These are phyloP conservation scores for Pachyramphus minor DNA, from an alignment of 2,113 vertebrate genomes.

Conservation along the genomic window DNA sequence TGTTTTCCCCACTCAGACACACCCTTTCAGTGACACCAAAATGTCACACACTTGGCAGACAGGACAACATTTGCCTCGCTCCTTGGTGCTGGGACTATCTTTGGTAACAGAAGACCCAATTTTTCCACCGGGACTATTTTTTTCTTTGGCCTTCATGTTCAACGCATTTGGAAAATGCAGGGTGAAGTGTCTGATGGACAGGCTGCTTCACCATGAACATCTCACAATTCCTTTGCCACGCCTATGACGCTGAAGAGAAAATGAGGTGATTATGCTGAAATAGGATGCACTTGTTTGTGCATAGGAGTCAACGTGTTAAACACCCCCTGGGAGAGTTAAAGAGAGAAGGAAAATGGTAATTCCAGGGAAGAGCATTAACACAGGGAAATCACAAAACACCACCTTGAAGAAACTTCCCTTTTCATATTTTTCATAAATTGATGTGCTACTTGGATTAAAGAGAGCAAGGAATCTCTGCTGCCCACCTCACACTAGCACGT, in stretches of 20 bases:
- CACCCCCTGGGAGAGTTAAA: background rate
- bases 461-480: background rate
- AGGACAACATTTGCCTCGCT: background rate
- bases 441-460: background rate
- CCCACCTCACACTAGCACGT: accelerated
- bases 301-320: background rate
- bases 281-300: background rate
- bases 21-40: background rate
- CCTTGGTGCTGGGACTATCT: background rate
- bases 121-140: background rate
- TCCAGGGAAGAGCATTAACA: background rate
- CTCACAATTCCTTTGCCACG: background rate
- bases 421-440: background rate
- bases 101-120: background rate
- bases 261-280: background rate
- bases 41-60: background rate
- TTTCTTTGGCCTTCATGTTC: background rate
- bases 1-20: background rate
- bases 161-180: background rate
- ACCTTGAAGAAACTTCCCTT: background rate
- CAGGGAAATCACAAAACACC: background rate
- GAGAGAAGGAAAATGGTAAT: background rate
- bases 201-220: background rate
- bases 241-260: background rate
- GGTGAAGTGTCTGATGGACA: background rate